Conservation (phyloP, 2,888 invertebrate species). For the Ichneumoninae sp. region DNA sequence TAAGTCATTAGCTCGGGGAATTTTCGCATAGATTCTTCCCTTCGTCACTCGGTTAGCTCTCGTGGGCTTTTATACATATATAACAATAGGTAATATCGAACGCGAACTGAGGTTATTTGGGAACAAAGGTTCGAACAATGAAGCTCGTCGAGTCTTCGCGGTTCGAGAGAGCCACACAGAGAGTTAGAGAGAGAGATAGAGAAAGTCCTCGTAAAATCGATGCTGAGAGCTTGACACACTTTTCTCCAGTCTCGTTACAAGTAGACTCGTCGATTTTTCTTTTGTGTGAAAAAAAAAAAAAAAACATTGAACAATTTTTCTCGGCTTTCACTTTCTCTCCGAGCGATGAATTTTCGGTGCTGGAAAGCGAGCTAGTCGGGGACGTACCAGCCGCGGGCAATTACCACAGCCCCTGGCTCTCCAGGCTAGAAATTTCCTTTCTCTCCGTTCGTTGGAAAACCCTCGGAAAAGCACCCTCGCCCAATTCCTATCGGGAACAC, state of each 20-base stretch:
- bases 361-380: constrained; percentile 49
- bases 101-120: neutral
- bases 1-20: constrained; percentile 6
- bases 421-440: constrained; percentile 53
- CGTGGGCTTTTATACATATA: neutral
- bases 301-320: neutral
- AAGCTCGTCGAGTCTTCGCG: constrained; percentile 36
- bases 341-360: constrained; percentile 49
- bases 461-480: constrained; percentile 54
- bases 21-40: neutral
- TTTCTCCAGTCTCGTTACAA: constrained; percentile 7
- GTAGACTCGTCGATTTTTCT: constrained; percentile 2
- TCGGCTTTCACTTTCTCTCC: neutral
- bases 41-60: neutral
- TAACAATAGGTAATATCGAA: constrained; percentile 4
- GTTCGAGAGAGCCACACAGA: constrained; percentile 25
- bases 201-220: constrained; percentile 50
- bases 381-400: constrained; percentile 54
- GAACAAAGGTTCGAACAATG: constrained; percentile 59
- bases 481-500: constrained; percentile 59
- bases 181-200: neutral
- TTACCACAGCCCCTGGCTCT: constrained; percentile 49
- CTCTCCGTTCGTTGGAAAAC: constrained; percentile 19
- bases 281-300: neutral
- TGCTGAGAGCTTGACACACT: constrained; percentile 45